These are phyloP conservation scores for Halcyon senegalensis DNA, from an alignment of 2,113 vertebrate species.

Conservation along the genomic window DNA sequence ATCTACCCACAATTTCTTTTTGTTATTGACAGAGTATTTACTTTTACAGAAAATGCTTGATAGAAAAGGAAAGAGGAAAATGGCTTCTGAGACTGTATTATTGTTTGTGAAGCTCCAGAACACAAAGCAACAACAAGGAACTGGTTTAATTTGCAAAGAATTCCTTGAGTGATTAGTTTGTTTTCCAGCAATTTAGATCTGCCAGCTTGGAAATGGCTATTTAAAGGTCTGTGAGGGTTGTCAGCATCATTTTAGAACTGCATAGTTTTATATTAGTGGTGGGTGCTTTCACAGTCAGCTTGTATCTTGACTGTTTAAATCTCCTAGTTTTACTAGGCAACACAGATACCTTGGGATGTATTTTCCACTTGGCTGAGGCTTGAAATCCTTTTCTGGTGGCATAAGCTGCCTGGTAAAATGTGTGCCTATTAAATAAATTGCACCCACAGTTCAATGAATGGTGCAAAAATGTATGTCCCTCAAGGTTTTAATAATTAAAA, in stretches of 20 bases:
- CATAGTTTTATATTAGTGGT: conserved; percentile 50
- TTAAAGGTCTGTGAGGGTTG: conserved; percentile 60
- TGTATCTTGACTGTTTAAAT: conserved; percentile 47
- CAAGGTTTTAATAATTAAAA: conserved; percentile 55
- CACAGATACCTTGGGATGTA: conserved; percentile 54
- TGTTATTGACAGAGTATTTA: not conserved
- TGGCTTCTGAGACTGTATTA: not conserved
- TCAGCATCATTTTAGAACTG: conserved; percentile 56
- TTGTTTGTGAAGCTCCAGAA: conserved; percentile 32
- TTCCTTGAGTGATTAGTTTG: conserved; percentile 60
- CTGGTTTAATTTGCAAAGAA: conserved; percentile 53
- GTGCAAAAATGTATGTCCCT: conserved; percentile 27
- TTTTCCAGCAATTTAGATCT: conserved; percentile 44
- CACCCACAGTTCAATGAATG: conserved; percentile 47
- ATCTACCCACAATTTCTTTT: not conserved
- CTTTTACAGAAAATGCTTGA: not conserved
- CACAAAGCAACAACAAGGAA: conserved; percentile 32
- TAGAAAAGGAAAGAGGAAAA: conserved; percentile 1
- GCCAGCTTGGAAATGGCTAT: conserved; percentile 63
- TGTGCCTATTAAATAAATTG: conserved; percentile 58
- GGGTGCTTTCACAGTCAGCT: conserved; percentile 53
- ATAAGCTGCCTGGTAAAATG: not conserved
- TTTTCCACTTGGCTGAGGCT: conserved; percentile 65
- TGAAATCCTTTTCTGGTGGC: conserved; percentile 48
- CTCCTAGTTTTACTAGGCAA: conserved; percentile 38